Conservation (phyloP, 2,797 vertebrate genomes). For the Zalophus californianus region DNA sequence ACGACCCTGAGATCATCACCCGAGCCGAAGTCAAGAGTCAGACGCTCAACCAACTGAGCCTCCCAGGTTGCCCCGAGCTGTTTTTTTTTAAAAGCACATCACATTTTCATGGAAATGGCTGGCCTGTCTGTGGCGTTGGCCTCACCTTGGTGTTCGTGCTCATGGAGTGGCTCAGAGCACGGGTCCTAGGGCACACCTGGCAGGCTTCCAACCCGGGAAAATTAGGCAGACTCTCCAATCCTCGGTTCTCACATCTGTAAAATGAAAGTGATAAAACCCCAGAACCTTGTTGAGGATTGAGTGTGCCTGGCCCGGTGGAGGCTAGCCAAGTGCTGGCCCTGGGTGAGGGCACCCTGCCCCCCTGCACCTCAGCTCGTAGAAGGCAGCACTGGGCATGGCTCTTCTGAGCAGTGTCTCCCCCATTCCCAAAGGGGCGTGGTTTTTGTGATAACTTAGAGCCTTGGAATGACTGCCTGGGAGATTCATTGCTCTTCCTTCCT, state of each 20-base stretch:
- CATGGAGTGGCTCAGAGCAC: rapidly evolving
- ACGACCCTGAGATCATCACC: background rate
- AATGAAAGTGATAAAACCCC: too few relatives aligned
- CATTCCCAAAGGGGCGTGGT: background rate
- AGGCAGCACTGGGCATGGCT: background rate
- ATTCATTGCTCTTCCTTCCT: too few relatives aligned
- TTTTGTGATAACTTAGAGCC: too few relatives aligned
- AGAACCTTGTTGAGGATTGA: rapidly evolving
- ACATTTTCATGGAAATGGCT: rapidly evolving
- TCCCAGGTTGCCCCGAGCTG: background rate
- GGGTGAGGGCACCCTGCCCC: background rate
- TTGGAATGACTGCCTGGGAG: background rate
- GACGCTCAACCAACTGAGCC: background rate
- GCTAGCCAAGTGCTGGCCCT: background rate
- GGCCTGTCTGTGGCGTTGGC: background rate
- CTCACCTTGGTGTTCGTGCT: background rate
- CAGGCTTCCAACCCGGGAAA: background rate
- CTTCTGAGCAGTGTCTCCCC: rapidly evolving
- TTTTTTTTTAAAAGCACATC: background rate
- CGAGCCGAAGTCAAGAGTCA: background rate
- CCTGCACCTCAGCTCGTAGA: background rate
- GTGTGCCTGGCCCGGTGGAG: rapidly evolving
- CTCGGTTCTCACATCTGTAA: background rate
- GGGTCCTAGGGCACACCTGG: rapidly evolving
- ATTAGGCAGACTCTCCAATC: background rate